A percentile compares a stretch with the other conserved stretches of the same genome.
phyloP scores from a whole-genome alignment of 2,113 vertebrate species.

The Vidua chalybeata region DNA sequence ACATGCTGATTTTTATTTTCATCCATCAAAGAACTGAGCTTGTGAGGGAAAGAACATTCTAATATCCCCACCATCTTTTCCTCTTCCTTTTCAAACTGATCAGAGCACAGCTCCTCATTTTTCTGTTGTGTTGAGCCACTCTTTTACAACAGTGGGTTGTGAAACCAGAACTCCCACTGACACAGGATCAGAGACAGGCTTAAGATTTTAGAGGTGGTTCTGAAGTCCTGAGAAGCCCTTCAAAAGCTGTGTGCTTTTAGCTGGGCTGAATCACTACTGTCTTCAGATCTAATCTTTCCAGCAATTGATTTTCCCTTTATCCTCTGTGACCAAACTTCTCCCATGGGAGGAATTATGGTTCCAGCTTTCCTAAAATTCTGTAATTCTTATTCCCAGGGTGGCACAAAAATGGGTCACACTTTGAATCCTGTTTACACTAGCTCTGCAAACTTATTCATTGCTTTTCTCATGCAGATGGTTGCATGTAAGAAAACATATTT shows the following conservation, averaged over 20 bases:
- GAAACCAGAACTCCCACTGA: conserved; percentile 39
- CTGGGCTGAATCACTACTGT: background rate
- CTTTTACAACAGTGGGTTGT: conserved; percentile 1
- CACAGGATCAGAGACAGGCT: conserved; percentile 9
- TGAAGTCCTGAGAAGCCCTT: conserved; percentile 44
- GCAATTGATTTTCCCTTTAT: conserved; percentile 47
- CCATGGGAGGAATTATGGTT: background rate
- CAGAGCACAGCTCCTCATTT: background rate
- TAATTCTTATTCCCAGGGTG: background rate
- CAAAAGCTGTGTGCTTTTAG: conserved; percentile 20
- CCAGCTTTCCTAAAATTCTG: background rate
- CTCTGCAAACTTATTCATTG: background rate
- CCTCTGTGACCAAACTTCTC: conserved; percentile 26
- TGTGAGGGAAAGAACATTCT: background rate
- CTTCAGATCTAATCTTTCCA: conserved; percentile 57
- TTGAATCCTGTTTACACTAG: background rate
- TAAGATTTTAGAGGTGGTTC: conserved; percentile 55
- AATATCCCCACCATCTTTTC: background rate
- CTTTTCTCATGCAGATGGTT: conserved; percentile 34
- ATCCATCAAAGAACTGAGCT: background rate
- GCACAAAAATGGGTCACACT: background rate
- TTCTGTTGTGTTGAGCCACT: conserved; percentile 6
- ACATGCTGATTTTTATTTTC: conserved; percentile 20
- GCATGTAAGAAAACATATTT: conserved; percentile 25
- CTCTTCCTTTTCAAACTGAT: background rate